phyloP scores from a whole-genome alignment of 2,113 vertebrate genomes.

The Himantopus leucocephalus region DNA sequence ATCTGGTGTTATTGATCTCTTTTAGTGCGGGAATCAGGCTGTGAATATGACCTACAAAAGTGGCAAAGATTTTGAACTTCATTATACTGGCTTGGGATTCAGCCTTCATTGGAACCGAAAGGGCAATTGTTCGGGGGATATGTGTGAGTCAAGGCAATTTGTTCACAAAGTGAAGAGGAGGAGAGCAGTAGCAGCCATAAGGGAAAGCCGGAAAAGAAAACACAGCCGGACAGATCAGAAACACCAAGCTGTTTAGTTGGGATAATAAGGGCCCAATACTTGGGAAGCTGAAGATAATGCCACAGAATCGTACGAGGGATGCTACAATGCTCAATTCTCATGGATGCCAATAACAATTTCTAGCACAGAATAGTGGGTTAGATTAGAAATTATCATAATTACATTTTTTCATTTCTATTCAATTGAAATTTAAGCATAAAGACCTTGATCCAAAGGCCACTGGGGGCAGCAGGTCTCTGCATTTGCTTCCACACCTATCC shows the following conservation, averaged over 20 bases:
- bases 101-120: background rate
- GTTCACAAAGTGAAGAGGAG: background rate
- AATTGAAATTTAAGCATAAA: background rate
- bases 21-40: background rate
- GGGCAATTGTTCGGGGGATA: background rate
- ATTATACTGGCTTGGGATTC: background rate
- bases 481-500: background rate
- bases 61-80: conserved; percentile 18
- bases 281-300: background rate
- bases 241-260: background rate
- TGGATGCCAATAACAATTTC: background rate
- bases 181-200: background rate
- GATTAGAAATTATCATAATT: background rate
- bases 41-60: conserved; percentile 9
- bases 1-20: background rate
- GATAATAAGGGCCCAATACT: background rate
- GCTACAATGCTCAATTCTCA: background rate
- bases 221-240: background rate
- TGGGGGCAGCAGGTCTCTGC: background rate
- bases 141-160: background rate
- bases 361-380: background rate
- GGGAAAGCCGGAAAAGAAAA: background rate
- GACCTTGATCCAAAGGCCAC: background rate
- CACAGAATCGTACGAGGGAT: background rate
- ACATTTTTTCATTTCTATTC: background rate